A percentile compares a stretch with the other conserved stretches of the same genome.
These are phyloP conservation scores for Pterocles orientalis DNA, from an alignment of 2,113 vertebrate genomes.

Conservation along the genomic window DNA sequence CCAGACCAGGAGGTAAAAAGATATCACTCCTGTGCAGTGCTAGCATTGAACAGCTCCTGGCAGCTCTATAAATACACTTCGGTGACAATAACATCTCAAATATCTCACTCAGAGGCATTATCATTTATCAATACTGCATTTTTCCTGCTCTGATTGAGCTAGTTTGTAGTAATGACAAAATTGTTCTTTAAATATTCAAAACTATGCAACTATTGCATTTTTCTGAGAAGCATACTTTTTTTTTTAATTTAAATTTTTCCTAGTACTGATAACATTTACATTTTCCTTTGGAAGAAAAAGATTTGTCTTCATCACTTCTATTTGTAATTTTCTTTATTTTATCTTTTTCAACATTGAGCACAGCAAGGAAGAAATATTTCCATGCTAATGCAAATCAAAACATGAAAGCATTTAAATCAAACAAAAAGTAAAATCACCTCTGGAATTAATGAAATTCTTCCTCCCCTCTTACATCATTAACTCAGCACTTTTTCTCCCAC, in stretches of 20 bases:
- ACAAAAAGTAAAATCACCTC: conserved; percentile 11
- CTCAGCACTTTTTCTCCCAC: neutral
- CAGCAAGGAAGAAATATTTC: conserved; percentile 45
- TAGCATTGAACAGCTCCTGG: neutral
- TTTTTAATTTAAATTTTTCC: neutral
- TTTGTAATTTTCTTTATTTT: conserved; percentile 21
- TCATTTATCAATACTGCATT: neutral
- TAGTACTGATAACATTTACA: conserved; percentile 30
- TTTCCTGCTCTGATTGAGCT: neutral
- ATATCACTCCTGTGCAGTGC: neutral
- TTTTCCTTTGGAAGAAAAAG: neutral
- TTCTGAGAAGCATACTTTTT: neutral
- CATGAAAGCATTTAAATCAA: neutral
- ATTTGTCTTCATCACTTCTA: neutral
- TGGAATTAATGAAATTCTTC: conserved; percentile 1
- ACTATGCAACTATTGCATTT: neutral
- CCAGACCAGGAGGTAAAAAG: neutral
- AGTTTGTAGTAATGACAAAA: conserved; percentile 2
- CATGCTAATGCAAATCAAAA: conserved; percentile 33
- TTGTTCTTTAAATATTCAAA: conserved; percentile 39
- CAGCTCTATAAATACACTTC: neutral
- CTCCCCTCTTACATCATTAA: neutral
- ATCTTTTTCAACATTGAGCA: conserved; percentile 5
- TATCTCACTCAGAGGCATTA: neutral
- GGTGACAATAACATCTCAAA: neutral